These are phyloP conservation scores for Gonioctena quinquepunctata DNA, from an alignment of 1,140 invertebrate species.

Conservation along the genomic window DNA sequence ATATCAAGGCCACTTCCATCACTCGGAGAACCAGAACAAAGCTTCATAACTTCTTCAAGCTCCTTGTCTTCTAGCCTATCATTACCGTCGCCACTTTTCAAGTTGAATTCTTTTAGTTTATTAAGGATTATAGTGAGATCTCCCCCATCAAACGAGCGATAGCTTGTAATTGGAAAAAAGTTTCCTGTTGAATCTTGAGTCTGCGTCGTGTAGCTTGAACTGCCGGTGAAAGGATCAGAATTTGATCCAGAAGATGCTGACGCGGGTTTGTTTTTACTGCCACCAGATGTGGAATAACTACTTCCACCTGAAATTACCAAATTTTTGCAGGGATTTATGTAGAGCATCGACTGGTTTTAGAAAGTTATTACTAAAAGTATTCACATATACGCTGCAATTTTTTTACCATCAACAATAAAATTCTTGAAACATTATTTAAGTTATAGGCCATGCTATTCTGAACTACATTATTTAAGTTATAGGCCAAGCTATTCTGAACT, in stretches of 20 bases:
- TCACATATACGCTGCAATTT: too few relatives aligned
- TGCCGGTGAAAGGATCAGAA: conserved; percentile 40
- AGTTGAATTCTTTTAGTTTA: conserved; percentile 77
- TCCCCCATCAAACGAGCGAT: conserved; percentile 57
- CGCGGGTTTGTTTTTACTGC: neutral
- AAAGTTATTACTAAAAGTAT: too few relatives aligned
- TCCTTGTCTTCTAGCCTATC: conserved; percentile 58
- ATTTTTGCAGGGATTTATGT: too few relatives aligned
- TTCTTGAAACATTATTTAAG: too few relatives aligned
- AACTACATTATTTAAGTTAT: too few relatives aligned
- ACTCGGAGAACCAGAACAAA: conserved; percentile 58
- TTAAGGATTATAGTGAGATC: conserved; percentile 59
- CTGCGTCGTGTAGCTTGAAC: conserved; percentile 29
- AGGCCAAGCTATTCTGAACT: too few relatives aligned
- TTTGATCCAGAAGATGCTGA: conserved; percentile 26
- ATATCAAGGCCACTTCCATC: conserved; percentile 60
- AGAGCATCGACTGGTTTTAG: too few relatives aligned
- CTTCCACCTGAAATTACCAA: conserved; percentile 56
- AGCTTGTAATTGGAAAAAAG: conserved; percentile 58
- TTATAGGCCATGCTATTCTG: too few relatives aligned
- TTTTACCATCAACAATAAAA: too few relatives aligned
- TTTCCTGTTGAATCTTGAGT: conserved; percentile 2
- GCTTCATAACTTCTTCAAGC: conserved; percentile 64
- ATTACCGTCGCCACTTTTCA: conserved; percentile 58
- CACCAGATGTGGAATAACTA: conserved; percentile 59